Percentiles rank a stretch among this genome's conserved stretches.
Evolutionary conservation across 2,113 vertebrate genomes (phyloP).

Genomic region (Hyaena hyaena): DNA sequence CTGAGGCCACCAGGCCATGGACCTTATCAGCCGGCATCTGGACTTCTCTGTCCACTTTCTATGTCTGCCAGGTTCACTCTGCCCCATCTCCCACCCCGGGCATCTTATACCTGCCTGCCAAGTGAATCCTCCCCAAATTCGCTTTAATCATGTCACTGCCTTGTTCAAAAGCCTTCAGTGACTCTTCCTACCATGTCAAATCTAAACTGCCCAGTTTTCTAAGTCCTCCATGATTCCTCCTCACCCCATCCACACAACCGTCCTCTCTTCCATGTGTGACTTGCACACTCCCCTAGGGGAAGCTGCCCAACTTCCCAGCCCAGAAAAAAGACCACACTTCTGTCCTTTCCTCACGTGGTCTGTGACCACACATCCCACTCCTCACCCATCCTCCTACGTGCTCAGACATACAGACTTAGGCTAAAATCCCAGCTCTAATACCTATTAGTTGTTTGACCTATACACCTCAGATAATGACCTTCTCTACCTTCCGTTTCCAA

Average conservation of each 20-base stretch:
- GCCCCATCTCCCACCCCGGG: neutral
- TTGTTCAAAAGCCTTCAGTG: neutral
- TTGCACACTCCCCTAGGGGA: fast-evolving
- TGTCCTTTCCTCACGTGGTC: neutral
- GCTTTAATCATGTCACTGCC: neutral
- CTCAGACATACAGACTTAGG: neutral
- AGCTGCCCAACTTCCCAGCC: neutral
- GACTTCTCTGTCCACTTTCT: neutral
- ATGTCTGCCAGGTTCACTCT: neutral
- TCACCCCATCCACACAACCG: neutral
- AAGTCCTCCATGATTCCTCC: neutral
- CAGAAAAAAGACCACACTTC: neutral
- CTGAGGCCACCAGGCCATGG: neutral
- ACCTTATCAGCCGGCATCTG: neutral
- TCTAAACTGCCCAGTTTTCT: neutral
- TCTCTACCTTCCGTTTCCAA: conserved; percentile 36
- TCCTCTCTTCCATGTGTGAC: neutral
- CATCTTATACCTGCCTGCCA: neutral
- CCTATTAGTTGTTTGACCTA: neutral
- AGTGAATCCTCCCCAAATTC: neutral
- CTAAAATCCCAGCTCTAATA: conserved; percentile 6
- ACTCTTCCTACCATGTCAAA: neutral
- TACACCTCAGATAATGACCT: neutral
- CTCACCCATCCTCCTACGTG: neutral
- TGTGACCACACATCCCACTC: neutral